phyloP scores from a whole-genome alignment of 2,113 vertebrate genomes.

The Tenrec ecaudatus region DNA sequence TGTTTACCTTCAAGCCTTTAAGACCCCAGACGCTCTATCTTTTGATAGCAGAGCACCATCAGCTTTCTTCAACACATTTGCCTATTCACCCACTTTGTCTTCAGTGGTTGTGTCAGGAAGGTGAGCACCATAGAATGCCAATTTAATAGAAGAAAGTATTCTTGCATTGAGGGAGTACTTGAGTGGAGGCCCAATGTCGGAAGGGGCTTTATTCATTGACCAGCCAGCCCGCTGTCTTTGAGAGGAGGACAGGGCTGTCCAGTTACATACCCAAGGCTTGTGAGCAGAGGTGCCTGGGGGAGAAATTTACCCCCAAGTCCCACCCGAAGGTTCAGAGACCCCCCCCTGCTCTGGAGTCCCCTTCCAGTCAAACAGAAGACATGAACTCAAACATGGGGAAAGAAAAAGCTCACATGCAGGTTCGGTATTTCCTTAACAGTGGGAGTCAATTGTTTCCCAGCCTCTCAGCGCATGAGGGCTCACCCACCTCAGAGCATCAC shows the following conservation, averaged over 20 bases:
- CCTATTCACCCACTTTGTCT: no score
- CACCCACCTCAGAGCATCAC: slow-evolving; percentile 58
- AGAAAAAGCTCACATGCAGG: background rate
- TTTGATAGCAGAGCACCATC: no score
- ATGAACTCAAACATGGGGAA: background rate
- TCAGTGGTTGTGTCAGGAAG: no score
- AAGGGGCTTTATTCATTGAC: slow-evolving; percentile 48
- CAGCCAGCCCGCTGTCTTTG: background rate
- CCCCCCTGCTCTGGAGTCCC: background rate
- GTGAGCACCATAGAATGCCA: no score
- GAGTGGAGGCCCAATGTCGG: no score
- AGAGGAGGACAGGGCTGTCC: background rate
- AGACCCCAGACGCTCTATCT: no score
- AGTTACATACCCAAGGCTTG: background rate
- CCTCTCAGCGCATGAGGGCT: slow-evolving; percentile 4
- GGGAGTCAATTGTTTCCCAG: background rate
- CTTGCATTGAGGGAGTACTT: no score
- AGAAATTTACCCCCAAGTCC: background rate
- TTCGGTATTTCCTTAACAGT: background rate
- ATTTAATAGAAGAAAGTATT: no score
- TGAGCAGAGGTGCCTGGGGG: background rate
- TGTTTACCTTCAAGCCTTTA: no score
- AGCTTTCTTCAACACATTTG: no score
- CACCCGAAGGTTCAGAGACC: background rate
- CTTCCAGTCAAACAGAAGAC: slow-evolving; percentile 58